A percentile compares a stretch with the other conserved stretches of the same genome.
Conservation (phyloP, 92 coral and sea anemone species). For the Desmophyllum pertusum region DNA sequence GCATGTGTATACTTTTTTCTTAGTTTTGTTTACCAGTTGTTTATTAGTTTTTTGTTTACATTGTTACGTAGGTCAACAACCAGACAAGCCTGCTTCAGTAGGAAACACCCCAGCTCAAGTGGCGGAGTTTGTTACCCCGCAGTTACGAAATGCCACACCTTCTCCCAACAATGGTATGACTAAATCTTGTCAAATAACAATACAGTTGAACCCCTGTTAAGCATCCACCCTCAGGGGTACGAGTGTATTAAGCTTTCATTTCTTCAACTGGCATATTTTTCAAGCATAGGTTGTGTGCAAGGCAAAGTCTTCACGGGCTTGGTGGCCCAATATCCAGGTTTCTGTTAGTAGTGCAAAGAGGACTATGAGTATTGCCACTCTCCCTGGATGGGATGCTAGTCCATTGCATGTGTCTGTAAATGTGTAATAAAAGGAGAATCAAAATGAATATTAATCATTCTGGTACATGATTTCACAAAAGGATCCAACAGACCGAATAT, state of each 20-base stretch:
- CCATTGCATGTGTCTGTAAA: not conserved
- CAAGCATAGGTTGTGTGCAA: not conserved
- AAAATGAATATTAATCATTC: not conserved
- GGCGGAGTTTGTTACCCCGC: constrained; percentile 69
- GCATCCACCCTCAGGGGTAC: no score
- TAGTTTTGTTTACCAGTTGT: not conserved
- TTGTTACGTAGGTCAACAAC: not conserved
- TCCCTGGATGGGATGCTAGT: no score
- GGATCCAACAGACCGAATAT: constrained; percentile 19
- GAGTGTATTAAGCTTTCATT: no score
- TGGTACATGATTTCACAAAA: not conserved
- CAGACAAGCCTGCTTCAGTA: constrained; percentile 3
- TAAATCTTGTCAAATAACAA: not conserved
- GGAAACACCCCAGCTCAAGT: constrained; percentile 44
- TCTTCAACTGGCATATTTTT: not conserved
- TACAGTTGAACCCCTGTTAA: no score
- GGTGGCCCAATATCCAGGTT: no score
- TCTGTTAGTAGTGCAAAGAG: no score
- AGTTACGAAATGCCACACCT: constrained; percentile 60
- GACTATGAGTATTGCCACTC: no score
- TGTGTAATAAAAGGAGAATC: not conserved
- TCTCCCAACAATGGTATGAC: constrained; percentile 41
- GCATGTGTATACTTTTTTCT: no score
- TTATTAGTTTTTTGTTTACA: not conserved
- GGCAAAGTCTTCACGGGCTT: no score